Percentiles rank a stretch among this genome's conserved stretches.
Evolutionary conservation across 30 jellyfish, hydroid and myxozoan genomes (phyloP).

Genomic region (Pelagia noctiluca): DNA sequence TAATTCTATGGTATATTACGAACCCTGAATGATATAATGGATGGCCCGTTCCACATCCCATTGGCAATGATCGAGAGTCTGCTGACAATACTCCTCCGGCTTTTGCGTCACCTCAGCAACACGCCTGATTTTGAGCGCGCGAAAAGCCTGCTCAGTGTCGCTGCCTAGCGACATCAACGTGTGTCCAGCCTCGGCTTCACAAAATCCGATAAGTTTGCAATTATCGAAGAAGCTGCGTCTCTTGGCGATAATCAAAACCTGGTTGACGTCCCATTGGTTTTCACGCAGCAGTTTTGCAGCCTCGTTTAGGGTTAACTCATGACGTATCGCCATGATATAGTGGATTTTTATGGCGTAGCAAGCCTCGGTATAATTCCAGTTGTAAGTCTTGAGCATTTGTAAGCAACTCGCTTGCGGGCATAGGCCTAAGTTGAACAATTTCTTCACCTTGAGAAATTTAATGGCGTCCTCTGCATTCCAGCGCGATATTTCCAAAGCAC

Average conservation of each 20-base stretch:
- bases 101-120: constrained; percentile 87
- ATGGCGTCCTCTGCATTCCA: constrained; percentile 55
- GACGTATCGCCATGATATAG: constrained; percentile 53
- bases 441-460: constrained; percentile 28
- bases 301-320: constrained; percentile 40
- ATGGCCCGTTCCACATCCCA: constrained; percentile 91
- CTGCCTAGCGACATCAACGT: constrained; percentile 17
- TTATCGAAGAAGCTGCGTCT: constrained; percentile 20
- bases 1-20: no score
- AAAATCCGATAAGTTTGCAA: constrained; percentile 33
- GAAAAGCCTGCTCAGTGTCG: constrained; percentile 58
- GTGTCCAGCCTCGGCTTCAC: constrained; percentile 16
- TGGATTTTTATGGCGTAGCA: constrained; percentile 60
- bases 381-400: constrained; percentile 58
- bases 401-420: constrained; percentile 45
- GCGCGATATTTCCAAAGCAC: constrained; percentile 42
- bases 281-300: constrained; percentile 60
- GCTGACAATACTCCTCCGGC: constrained; percentile 69
- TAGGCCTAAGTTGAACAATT: constrained; percentile 32
- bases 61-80: constrained; percentile 61
- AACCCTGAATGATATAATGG: constrained; percentile 22
- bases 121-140: constrained; percentile 57
- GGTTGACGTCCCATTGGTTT: constrained; percentile 40
- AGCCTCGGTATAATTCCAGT: constrained; percentile 55
- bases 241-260: constrained; percentile 22